A percentile compares a stretch with the other conserved stretches of the same genome.
phyloP scores from a whole-genome alignment of 2,888 invertebrate species.

The Apantesis nais region DNA sequence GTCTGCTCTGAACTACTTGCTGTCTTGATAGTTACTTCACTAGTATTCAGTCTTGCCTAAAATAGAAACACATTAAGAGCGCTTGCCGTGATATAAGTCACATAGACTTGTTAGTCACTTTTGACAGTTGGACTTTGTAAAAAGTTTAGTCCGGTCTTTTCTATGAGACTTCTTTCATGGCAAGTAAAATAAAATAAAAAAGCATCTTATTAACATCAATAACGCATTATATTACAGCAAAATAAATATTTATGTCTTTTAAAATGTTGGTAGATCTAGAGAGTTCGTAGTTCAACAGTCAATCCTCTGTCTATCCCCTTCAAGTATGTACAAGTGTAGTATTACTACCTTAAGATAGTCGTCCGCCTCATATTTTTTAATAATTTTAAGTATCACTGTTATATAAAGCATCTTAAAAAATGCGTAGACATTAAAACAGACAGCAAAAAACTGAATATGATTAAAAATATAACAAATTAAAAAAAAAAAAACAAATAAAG shows the following conservation, averaged over 20 bases:
- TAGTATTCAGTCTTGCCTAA: slow-evolving; percentile 57
- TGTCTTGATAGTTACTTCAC: slow-evolving; percentile 59
- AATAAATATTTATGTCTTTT: background rate
- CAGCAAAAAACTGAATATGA: background rate
- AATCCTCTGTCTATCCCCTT: no score
- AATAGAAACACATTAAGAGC: slow-evolving; percentile 20
- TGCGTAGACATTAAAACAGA: background rate
- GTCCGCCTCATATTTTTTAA: no score
- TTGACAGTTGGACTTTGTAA: background rate
- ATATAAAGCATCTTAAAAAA: background rate
- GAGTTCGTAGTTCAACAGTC: no score
- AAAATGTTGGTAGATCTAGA: no score
- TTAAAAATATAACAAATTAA: background rate
- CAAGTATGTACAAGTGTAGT: no score
- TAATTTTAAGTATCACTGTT: background rate
- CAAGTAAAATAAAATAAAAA: background rate
- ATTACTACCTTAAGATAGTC: no score
- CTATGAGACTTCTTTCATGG: background rate
- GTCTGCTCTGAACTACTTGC: slow-evolving; percentile 38
- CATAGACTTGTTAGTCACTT: background rate
- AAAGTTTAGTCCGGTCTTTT: background rate
- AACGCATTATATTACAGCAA: background rate
- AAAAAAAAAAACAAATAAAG: no score
- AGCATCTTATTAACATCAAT: no score
- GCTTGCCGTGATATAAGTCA: slow-evolving; percentile 1